Evolutionary conservation across 2,888 invertebrate species (phyloP).

Genomic region (Camptogramma bilineatum): DNA sequence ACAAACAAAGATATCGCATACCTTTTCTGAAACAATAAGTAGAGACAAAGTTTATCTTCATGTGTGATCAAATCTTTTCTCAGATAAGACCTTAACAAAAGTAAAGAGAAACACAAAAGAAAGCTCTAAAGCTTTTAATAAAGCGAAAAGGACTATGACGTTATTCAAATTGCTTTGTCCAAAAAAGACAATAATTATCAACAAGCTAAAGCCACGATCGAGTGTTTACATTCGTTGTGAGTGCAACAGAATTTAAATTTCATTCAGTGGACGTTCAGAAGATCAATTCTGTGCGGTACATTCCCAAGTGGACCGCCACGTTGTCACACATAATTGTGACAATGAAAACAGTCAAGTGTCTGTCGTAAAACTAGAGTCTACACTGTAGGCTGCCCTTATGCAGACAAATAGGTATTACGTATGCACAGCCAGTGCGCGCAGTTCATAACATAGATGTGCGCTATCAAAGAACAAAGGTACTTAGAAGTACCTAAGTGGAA

Average conservation of each 20-base stretch:
- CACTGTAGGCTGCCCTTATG: slow-evolving; percentile 75
- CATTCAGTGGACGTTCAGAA: slow-evolving; percentile 54
- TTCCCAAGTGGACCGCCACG: slow-evolving; percentile 55
- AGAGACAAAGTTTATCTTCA: slow-evolving; percentile 14
- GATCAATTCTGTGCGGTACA: slow-evolving; percentile 51
- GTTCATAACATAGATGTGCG: slow-evolving; percentile 39
- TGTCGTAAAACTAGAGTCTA: slow-evolving; percentile 76
- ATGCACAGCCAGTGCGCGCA: slow-evolving; percentile 66
- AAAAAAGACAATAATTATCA: slow-evolving; percentile 41
- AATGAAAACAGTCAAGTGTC: slow-evolving; percentile 77
- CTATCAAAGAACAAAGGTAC: slow-evolving; percentile 20
- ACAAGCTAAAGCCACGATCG: slow-evolving; percentile 44
- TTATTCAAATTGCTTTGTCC: slow-evolving; percentile 29
- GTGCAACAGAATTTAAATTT: slow-evolving; percentile 54
- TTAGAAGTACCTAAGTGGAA: slow-evolving; percentile 1
- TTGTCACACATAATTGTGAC: slow-evolving; percentile 67
- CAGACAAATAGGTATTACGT: slow-evolving; percentile 67
- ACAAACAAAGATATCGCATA: slow-evolving; percentile 33
- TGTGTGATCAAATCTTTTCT: slow-evolving; percentile 7
- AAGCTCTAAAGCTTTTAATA: slow-evolving; percentile 17
- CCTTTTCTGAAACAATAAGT: slow-evolving; percentile 16
- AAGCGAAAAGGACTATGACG: slow-evolving; percentile 14
- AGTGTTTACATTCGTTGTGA: slow-evolving; percentile 53
- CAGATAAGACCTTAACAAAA: slow-evolving; percentile 18
- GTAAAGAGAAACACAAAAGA: slow-evolving; percentile 26